Evolutionary conservation across 2,113 vertebrate genomes (phyloP).

Genomic region (Neodon shergylaensis): DNA sequence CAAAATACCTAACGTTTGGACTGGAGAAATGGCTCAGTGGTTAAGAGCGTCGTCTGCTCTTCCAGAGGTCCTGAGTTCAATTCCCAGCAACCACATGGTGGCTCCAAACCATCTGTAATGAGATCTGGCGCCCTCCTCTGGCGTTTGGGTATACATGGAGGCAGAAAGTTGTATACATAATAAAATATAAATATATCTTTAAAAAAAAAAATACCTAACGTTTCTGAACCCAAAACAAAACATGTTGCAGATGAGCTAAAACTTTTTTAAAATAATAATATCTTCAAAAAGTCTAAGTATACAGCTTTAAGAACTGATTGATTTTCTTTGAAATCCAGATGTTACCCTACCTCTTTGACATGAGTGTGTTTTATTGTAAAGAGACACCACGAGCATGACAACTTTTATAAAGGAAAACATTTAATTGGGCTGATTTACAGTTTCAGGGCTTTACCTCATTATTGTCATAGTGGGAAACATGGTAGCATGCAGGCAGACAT

Average conservation of each 20-base stretch:
- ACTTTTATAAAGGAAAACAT: not conserved
- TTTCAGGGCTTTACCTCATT: not conserved
- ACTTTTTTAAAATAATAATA: slow-evolving; percentile 7
- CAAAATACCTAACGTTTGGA: too few species aligned
- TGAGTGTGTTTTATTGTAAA: not conserved
- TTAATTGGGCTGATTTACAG: not conserved
- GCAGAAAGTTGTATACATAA: too few species aligned
- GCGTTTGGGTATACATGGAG: too few species aligned
- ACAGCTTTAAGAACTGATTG: slow-evolving; percentile 59
- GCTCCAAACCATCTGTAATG: too few species aligned
- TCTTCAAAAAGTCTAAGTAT: slow-evolving; percentile 34
- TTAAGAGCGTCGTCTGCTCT: too few species aligned
- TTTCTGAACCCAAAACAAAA: slow-evolving; percentile 50
- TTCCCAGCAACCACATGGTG: too few species aligned
- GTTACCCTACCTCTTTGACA: slow-evolving; percentile 45
- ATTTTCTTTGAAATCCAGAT: slow-evolving; percentile 67
- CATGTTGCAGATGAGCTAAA: slow-evolving; percentile 39
- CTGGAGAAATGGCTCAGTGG: too few species aligned
- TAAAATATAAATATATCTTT: too few species aligned
- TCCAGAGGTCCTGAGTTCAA: too few species aligned
- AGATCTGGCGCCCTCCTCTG: too few species aligned
- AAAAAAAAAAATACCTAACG: not conserved
- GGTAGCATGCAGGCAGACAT: not conserved
- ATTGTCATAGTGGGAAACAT: not conserved
- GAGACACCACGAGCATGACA: not conserved